Evolutionary conservation across 2,888 invertebrate genomes (phyloP).

Genomic region (Spilarctia lutea): DNA sequence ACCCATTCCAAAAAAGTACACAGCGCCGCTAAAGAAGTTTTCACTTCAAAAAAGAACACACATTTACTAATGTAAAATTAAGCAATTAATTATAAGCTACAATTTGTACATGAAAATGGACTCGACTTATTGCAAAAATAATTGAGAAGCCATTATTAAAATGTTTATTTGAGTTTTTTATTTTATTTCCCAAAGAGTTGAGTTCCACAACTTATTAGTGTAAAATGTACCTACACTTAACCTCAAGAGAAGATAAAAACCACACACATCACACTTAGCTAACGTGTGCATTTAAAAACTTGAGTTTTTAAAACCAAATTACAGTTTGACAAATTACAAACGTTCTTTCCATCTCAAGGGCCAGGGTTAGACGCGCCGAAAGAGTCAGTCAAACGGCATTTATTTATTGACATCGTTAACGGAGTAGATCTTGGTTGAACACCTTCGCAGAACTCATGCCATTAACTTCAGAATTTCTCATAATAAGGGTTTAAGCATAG

Average conservation of each 20-base stretch:
- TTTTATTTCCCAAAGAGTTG: background rate
- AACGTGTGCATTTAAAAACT: slow-evolving; percentile 4
- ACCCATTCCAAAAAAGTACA: too few species aligned
- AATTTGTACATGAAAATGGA: background rate
- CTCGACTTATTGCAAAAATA: background rate
- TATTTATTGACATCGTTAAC: slow-evolving; percentile 50
- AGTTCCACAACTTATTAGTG: background rate
- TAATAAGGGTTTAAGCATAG: slow-evolving; percentile 27
- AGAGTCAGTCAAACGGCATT: slow-evolving; percentile 21
- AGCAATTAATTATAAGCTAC: background rate
- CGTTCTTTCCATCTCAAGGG: slow-evolving; percentile 17
- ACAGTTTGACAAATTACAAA: slow-evolving; percentile 37
- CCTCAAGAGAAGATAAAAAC: background rate
- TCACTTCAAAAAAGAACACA: too few species aligned
- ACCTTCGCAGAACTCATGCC: slow-evolving; percentile 50
- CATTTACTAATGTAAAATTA: too few species aligned
- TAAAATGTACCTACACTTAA: background rate
- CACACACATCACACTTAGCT: background rate
- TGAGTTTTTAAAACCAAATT: slow-evolving; percentile 15
- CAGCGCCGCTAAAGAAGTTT: too few species aligned
- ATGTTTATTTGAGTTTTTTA: background rate
- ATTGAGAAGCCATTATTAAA: background rate
- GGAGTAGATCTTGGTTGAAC: slow-evolving; percentile 36
- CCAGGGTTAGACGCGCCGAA: slow-evolving; percentile 24
- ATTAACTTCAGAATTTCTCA: slow-evolving; percentile 40